Conservation (phyloP, 2,113 vertebrate genomes). For the Camelus bactrianus region DNA sequence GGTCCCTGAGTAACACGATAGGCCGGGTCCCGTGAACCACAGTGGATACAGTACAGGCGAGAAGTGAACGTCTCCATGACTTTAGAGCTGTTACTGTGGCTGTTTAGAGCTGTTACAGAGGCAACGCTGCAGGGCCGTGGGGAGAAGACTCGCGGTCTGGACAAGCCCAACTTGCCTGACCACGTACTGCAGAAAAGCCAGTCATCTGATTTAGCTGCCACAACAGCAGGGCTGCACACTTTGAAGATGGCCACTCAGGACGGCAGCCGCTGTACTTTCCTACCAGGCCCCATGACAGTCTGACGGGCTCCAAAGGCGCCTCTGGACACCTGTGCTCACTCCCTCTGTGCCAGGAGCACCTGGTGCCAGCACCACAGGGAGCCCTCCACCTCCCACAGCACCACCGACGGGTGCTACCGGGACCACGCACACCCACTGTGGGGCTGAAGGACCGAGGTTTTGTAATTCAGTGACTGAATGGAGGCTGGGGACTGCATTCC, state of each 20-base stretch:
- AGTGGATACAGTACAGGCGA: not conserved
- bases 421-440: rapidly evolving
- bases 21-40: not conserved
- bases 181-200: not conserved
- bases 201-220: not conserved
- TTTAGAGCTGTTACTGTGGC: not conserved
- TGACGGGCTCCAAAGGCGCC: not conserved
- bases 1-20: not conserved
- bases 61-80: not conserved
- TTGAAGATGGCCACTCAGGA: not conserved
- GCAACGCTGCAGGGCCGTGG: rapidly evolving
- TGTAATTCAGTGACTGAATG: not conserved
- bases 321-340: not conserved
- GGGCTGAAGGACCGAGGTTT: not conserved
- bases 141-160: not conserved
- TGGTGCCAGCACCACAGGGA: not conserved
- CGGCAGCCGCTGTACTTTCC: not conserved
- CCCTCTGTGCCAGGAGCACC: not conserved
- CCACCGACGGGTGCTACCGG: too few species aligned
- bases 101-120: too few species aligned
- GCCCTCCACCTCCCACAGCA: not conserved
- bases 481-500: too few species aligned
- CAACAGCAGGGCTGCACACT: too few species aligned
- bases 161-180: not conserved
- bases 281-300: not conserved